phyloP scores from a whole-genome alignment of 1,140 invertebrate genomes.

The Caenorhabditis latens region DNA sequence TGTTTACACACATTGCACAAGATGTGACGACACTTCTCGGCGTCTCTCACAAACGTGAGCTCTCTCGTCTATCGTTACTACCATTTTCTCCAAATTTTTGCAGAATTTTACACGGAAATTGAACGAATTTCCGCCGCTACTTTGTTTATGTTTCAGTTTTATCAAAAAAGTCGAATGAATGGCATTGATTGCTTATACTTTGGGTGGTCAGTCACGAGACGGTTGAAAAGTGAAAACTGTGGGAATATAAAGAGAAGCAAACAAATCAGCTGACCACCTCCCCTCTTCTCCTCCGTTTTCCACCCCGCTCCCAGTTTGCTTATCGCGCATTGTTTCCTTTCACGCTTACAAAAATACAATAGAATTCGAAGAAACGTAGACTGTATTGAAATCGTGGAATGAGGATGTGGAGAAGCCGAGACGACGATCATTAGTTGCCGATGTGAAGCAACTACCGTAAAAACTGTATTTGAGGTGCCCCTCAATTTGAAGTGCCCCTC shows the following conservation, averaged over 20 bases:
- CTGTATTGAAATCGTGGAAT: slow-evolving; percentile 35
- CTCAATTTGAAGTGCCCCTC: too few relatives aligned
- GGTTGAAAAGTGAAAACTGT: slow-evolving; percentile 8
- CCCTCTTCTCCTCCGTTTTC: slow-evolving; percentile 8
- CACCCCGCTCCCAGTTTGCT: slow-evolving; percentile 51
- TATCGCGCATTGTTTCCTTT: slow-evolving; percentile 54
- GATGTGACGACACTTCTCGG: not conserved
- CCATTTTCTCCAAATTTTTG: not conserved
- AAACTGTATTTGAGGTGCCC: too few relatives aligned
- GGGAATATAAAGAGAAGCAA: slow-evolving; percentile 39
- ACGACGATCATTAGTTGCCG: not conserved
- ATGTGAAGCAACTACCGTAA: not conserved
- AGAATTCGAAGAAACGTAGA: slow-evolving; percentile 11
- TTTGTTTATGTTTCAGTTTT: not conserved
- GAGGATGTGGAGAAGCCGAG: not conserved
- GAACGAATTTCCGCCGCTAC: not conserved
- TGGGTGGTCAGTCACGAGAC: slow-evolving; percentile 44
- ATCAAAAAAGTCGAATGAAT: not conserved
- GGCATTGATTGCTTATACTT: slow-evolving; percentile 28
- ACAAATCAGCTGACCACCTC: slow-evolving; percentile 51
- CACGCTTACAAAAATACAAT: slow-evolving; percentile 41
- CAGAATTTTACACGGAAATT: slow-evolving; percentile 11
- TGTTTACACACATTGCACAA: slow-evolving; percentile 34
- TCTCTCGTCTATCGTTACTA: not conserved
- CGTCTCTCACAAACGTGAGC: not conserved